These are phyloP conservation scores for Labeo calbasu DNA, from an alignment of 2,797 vertebrate species.

Conservation along the genomic window DNA sequence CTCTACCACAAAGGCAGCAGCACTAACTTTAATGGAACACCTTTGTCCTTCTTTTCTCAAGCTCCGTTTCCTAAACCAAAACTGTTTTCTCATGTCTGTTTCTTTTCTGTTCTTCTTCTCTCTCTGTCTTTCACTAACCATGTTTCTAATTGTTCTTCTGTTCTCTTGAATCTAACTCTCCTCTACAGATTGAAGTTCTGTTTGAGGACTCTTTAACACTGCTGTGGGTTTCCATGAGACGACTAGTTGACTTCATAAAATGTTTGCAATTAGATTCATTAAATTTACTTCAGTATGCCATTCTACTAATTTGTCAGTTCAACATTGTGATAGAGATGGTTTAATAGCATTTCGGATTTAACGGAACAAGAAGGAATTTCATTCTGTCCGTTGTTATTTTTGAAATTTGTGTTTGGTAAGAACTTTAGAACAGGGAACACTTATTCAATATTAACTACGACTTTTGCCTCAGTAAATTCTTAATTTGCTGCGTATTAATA, in stretches of 20 bases:
- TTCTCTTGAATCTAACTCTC: constrained; percentile 66
- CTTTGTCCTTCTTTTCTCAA: constrained; percentile 56
- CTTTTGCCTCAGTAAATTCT: no score
- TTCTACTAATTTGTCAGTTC: neutral
- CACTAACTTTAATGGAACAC: constrained; percentile 74
- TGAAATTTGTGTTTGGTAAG: neutral
- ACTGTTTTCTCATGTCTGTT: constrained; percentile 43
- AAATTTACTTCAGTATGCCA: neutral
- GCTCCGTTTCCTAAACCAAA: constrained; percentile 46
- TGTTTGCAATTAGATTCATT: neutral
- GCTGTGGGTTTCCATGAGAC: constrained; percentile 71
- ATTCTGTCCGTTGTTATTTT: neutral
- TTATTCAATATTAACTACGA: no score
- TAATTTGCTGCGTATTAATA: no score
- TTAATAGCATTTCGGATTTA: neutral
- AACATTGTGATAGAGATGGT: neutral
- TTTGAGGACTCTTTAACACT: constrained; percentile 63
- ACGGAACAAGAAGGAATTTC: neutral
- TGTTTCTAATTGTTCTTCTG: constrained; percentile 40
- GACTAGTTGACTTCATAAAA: constrained; percentile 31
- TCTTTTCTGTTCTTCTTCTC: constrained; percentile 50
- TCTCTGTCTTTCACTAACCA: constrained; percentile 56
- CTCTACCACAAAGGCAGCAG: constrained; percentile 75
- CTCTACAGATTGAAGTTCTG: constrained; percentile 65
- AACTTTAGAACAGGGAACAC: no score